phyloP scores from a whole-genome alignment of 2,888 invertebrate species.

The Mesorhabditis spiculigera region DNA sequence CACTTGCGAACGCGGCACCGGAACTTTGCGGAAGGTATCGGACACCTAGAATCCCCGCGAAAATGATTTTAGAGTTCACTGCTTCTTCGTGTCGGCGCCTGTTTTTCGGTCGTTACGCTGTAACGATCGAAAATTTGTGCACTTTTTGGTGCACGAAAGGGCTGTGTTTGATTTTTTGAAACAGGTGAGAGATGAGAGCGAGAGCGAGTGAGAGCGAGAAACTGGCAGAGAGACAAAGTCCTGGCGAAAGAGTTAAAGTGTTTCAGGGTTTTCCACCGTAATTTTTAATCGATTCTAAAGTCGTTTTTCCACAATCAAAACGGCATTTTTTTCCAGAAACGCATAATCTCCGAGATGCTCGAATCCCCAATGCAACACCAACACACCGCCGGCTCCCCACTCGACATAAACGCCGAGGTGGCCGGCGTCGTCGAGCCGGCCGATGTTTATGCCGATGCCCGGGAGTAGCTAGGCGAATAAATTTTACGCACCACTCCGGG shows the following conservation, averaged over 20 bases:
- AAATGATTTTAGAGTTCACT: constrained; percentile 24
- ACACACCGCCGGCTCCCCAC: not conserved
- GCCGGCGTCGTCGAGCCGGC: not conserved
- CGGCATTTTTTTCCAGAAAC: constrained; percentile 7
- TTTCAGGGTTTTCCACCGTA: constrained; percentile 2
- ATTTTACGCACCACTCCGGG: not conserved
- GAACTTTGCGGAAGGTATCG: constrained; percentile 27
- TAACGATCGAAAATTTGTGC: constrained; percentile 26
- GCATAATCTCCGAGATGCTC: constrained; percentile 42
- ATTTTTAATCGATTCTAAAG: not conserved
- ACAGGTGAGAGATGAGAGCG: constrained; percentile 12
- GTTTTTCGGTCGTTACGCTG: constrained; percentile 20
- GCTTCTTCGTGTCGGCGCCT: constrained; percentile 43
- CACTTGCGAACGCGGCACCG: constrained; percentile 28
- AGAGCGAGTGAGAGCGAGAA: not conserved
- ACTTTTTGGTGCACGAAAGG: constrained; percentile 40
- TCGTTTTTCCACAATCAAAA: not conserved
- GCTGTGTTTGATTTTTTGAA: constrained; percentile 46
- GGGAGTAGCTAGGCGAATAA: not conserved
- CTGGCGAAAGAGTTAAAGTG: not conserved
- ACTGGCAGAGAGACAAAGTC: not conserved
- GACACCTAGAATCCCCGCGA: no score
- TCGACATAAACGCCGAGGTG: not conserved
- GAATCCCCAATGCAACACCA: constrained; percentile 29
- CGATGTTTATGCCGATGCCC: not conserved